These are phyloP conservation scores for Vanessa tameamea DNA, from an alignment of 1,140 invertebrate genomes.

Conservation along the genomic window DNA sequence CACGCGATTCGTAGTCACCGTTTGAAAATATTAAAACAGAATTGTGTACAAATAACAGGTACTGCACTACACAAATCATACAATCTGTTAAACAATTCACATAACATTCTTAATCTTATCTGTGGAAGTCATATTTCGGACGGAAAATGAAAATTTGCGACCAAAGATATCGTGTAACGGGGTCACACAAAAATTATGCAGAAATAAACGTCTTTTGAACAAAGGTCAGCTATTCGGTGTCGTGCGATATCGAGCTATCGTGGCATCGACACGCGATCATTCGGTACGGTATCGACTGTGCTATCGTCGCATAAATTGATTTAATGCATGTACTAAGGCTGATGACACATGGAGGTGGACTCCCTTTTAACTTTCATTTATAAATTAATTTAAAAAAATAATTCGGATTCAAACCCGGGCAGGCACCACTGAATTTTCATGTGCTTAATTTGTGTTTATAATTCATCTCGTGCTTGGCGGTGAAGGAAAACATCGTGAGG, in stretches of 20 bases:
- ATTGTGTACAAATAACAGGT: background rate
- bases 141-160: constrained; percentile 31
- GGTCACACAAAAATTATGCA: constrained; percentile 33
- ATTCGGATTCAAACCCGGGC: too few species aligned
- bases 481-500: too few species aligned
- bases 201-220: constrained; percentile 13
- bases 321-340: constrained; percentile 29
- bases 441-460: too few species aligned
- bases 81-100: constrained; percentile 18
- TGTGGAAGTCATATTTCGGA: constrained; percentile 25
- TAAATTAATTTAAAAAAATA: too few species aligned
- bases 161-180: constrained; percentile 16
- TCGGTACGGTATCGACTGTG: constrained; percentile 30
- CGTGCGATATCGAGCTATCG: constrained; percentile 32
- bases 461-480: too few species aligned
- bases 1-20: too few species aligned
- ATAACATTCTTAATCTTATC: constrained; percentile 28
- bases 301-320: constrained; percentile 45
- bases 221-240: constrained; percentile 15
- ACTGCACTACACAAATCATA: constrained; percentile 1
- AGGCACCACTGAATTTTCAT: too few species aligned
- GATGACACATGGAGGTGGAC: constrained; percentile 28
- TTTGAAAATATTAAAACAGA: too few species aligned
- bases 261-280: constrained; percentile 35
- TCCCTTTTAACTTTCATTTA: constrained; percentile 9